Percentiles rank a stretch among this genome's conserved stretches.
Conservation (phyloP, 1,140 invertebrate species). For the Hypothenemus hampei region DNA sequence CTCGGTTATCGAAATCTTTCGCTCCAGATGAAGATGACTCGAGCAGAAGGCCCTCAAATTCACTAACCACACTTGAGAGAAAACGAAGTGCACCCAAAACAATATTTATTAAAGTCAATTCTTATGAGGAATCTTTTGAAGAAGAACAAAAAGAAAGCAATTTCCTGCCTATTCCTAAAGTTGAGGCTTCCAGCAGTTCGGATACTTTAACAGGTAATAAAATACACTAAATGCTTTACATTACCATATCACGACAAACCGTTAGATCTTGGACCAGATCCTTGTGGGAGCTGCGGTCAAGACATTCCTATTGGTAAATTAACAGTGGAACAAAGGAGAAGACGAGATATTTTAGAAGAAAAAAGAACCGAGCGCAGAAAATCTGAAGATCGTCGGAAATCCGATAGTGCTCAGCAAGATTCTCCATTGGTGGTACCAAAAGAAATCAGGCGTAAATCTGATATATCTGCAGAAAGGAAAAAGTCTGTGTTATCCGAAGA, state of each 20-base stretch:
- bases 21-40: constrained; percentile 52
- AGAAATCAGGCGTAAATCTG: constrained; percentile 19
- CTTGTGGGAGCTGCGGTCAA: constrained; percentile 15
- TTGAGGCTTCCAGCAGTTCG: constrained; percentile 65
- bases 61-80: constrained; percentile 13
- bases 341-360: constrained; percentile 19
- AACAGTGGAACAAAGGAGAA: constrained; percentile 19
- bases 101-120: constrained; percentile 38
- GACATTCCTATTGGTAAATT: constrained; percentile 18
- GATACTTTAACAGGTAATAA: constrained; percentile 71
- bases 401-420: neutral
- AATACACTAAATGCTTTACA: neutral
- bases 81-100: constrained; percentile 26
- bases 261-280: constrained; percentile 9
- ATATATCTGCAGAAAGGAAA: constrained; percentile 14
- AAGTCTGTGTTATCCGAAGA: constrained; percentile 17
- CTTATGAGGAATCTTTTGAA: constrained; percentile 19
- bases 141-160: constrained; percentile 48
- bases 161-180: constrained; percentile 62
- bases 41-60: constrained; percentile 4
- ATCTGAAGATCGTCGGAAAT: constrained; percentile 10
- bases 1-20: constrained; percentile 13
- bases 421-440: neutral
- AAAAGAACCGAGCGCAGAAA: constrained; percentile 7
- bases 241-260: neutral